phyloP scores from a whole-genome alignment of 1,140 invertebrate species.

The Zaprionus davidi region DNA sequence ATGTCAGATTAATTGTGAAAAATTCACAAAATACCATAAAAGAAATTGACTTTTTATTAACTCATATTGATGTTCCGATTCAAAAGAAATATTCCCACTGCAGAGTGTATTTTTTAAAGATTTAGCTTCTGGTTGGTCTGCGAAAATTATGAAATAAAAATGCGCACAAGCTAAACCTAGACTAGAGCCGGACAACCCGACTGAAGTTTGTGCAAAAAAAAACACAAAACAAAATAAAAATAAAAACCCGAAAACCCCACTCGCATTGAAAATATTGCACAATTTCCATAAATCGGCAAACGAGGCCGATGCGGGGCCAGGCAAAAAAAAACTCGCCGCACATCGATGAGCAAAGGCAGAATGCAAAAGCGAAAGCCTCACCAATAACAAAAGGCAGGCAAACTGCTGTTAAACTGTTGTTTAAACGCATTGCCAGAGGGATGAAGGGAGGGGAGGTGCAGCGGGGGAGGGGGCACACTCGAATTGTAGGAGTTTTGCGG shows the following conservation, averaged over 20 bases:
- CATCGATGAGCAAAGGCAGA: constrained; percentile 57
- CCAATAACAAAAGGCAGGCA: constrained; percentile 79
- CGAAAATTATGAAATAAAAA: constrained; percentile 25
- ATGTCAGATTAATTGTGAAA: neutral
- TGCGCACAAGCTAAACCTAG: neutral
- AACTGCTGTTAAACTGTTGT: constrained; percentile 81
- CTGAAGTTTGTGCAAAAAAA: neutral
- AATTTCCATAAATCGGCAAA: constrained; percentile 74
- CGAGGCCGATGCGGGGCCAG: neutral
- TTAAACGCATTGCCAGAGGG: constrained; percentile 70
- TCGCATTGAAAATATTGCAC: constrained; percentile 65
- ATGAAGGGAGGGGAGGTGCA: neutral
- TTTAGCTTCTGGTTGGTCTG: neutral
- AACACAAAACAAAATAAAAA: neutral
- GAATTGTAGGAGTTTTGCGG: constrained; percentile 49
- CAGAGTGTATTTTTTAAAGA: neutral
- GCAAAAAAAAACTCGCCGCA: constrained; percentile 43
- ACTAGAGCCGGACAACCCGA: neutral
- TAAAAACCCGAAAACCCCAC: neutral
- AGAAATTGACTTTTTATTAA: neutral
- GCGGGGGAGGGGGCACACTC: neutral
- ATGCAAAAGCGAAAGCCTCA: constrained; percentile 68
- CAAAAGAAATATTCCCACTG: neutral
- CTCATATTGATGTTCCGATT: neutral
- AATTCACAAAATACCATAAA: neutral